Evolutionary conservation across 2,888 invertebrate genomes (phyloP), one percentile per base, ranked within the genome.

Genomic region (Drosophila planitibia): DNA sequence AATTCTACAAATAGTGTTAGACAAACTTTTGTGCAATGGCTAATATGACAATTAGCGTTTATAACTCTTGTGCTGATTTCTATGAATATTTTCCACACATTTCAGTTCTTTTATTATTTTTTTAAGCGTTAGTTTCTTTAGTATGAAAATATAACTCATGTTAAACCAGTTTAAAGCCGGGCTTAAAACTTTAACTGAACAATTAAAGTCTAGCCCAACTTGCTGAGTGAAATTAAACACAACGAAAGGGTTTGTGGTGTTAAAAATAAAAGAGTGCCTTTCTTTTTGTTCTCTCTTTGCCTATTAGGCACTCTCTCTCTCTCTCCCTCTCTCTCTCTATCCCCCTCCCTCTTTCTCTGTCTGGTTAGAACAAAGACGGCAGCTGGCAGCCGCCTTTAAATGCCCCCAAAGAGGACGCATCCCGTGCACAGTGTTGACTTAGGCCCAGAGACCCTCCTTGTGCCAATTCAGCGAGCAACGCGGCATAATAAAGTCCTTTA

Each of bases 401-500:
- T 74, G 64, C 74, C 77, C 80, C 69, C 73, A 75, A 75, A 79
- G 68, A n/a, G 39, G 64, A n/a, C 44, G 51, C 76, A 72, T 57
- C 66, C 65, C 47, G 47, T 52, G 37, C 51, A 22, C 19, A 39
- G 49, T 57, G 70, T 70, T 64, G 58, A 63, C 79, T 71, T 30
- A 37, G 53, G 47, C 37, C 62, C 32, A 49, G 14, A 44, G 22
- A 52, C 22, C 44, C 10, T 10, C 28, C 53, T 47, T 25, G 33
- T 37, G 49, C 68, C 68, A 57, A 35, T 65, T 68, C 28, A 39
- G 41, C 62, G 47, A 32, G 30, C 44, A 35, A 49, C 66, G 79
- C 77, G 65, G 61, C 76, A 76, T 72, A 74, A 70, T 76, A 76
- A 76, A 83, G 84, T 82, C 83, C 84, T 80, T 83, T 83, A 83